These are phyloP conservation scores for Anneissia japonica DNA, from an alignment of 35 echinoderm and acorn worm species.

Conservation along the genomic window DNA sequence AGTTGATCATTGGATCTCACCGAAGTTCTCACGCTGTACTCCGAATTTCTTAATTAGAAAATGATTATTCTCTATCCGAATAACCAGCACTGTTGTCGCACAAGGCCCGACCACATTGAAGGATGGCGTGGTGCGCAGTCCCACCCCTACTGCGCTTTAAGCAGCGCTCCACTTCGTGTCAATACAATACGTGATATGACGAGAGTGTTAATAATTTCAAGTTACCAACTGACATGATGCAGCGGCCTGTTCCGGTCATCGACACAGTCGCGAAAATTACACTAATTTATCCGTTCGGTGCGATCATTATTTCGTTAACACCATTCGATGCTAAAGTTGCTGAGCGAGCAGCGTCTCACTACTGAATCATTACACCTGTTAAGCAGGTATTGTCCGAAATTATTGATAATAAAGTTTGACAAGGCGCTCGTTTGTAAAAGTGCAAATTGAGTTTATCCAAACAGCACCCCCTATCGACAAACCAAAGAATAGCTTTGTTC, in stretches of 20 bases:
- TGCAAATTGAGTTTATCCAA: background rate
- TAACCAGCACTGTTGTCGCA: background rate
- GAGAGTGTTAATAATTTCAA: background rate
- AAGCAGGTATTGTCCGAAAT: background rate
- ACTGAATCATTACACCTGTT: background rate
- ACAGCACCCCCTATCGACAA: background rate
- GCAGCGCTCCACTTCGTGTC: background rate
- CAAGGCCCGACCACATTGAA: background rate
- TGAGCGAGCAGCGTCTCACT: background rate
- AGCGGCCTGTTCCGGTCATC: background rate
- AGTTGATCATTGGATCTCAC: background rate
- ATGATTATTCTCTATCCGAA: background rate
- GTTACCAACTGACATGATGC: background rate
- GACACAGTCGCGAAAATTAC: background rate
- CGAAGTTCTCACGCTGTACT: background rate
- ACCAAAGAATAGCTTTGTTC: slow-evolving; percentile 1
- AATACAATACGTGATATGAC: background rate
- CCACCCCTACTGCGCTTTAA: background rate
- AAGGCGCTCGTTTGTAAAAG: background rate
- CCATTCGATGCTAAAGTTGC: background rate
- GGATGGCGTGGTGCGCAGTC: background rate
- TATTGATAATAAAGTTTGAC: background rate
- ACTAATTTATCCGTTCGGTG: background rate
- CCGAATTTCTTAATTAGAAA: background rate
- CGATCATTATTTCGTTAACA: slow-evolving; percentile 1